phyloP scores from a whole-genome alignment of 2,113 vertebrate genomes.

The Reinhardtius hippoglossoides region DNA sequence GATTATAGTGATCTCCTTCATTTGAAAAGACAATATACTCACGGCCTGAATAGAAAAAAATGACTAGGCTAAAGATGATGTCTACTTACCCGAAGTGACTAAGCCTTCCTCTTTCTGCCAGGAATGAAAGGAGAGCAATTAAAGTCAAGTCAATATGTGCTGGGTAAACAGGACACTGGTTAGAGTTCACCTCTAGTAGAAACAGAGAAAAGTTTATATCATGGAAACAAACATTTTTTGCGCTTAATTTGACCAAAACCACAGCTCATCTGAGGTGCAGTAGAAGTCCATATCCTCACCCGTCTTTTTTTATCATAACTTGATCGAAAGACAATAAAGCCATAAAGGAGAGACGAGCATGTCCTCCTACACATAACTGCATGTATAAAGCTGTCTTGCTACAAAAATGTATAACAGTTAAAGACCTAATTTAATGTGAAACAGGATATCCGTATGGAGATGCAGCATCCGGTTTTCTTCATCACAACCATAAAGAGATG shows the following conservation, averaged over 20 bases:
- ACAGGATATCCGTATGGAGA: neutral
- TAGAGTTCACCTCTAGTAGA: conserved; percentile 37
- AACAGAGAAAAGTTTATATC: conserved; percentile 53
- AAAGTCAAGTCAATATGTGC: conserved; percentile 65
- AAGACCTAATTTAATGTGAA: neutral
- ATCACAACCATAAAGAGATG: neutral
- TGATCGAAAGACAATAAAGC: neutral
- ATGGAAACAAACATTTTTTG: conserved; percentile 27
- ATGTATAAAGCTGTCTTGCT: neutral
- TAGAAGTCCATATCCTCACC: neutral
- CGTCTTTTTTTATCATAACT: neutral
- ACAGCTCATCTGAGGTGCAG: conserved; percentile 47
- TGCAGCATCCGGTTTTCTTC: neutral
- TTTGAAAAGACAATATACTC: conserved; percentile 22
- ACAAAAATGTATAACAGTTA: no score
- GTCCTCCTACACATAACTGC: neutral
- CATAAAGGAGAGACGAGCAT: no score
- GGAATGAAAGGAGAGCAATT: conserved; percentile 75
- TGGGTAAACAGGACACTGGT: conserved; percentile 36
- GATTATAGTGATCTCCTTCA: neutral
- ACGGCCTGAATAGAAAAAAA: conserved; percentile 10
- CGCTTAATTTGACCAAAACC: conserved; percentile 18
- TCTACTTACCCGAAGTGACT: conserved; percentile 81
- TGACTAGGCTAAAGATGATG: conserved; percentile 32
- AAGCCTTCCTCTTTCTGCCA: conserved; percentile 81